Conservation (phyloP, 30 jellyfish, hydroid and myxozoan species). For the Sanderia malayensis region DNA sequence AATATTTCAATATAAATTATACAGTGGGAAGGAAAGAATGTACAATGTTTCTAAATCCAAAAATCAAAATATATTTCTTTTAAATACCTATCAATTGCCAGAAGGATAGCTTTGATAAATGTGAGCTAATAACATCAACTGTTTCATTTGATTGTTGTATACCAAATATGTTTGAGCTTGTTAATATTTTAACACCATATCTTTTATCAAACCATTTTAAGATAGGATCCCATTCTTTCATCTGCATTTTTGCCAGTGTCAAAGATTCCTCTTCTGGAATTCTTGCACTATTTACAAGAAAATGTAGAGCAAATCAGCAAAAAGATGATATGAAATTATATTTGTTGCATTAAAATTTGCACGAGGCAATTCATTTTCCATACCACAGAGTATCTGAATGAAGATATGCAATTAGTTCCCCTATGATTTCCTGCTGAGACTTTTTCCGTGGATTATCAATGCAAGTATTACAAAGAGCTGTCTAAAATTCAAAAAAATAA, state of each 20-base stretch:
- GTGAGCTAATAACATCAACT: slow-evolving; percentile 15
- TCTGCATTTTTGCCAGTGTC: slow-evolving; percentile 39
- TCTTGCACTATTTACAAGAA: slow-evolving; percentile 73
- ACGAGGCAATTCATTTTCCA: too few relatives aligned
- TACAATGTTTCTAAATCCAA: too few relatives aligned
- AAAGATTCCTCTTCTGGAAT: slow-evolving; percentile 64
- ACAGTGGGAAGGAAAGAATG: neutral
- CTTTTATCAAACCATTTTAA: slow-evolving; percentile 76
- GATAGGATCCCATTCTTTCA: slow-evolving; percentile 71
- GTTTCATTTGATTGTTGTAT: slow-evolving; percentile 54
- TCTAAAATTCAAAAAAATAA: slow-evolving; percentile 40
- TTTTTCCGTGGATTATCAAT: slow-evolving; percentile 79
- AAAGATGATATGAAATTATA: too few relatives aligned
- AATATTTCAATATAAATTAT: neutral
- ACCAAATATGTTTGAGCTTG: slow-evolving; percentile 54
- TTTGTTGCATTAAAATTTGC: too few relatives aligned
- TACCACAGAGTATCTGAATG: slow-evolving; percentile 91
- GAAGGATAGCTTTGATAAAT: slow-evolving; percentile 28
- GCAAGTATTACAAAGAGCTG: slow-evolving; percentile 86
- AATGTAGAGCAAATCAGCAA: too few relatives aligned
- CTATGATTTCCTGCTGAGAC: slow-evolving; percentile 33
- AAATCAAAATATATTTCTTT: too few relatives aligned
- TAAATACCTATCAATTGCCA: slow-evolving; percentile 95
- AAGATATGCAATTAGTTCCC: slow-evolving; percentile 45
- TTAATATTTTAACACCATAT: slow-evolving; percentile 42